Percentiles rank a stretch among this genome's conserved stretches.
phyloP scores from a whole-genome alignment of 2,888 invertebrate species.

The Drosophila kuntzei region DNA sequence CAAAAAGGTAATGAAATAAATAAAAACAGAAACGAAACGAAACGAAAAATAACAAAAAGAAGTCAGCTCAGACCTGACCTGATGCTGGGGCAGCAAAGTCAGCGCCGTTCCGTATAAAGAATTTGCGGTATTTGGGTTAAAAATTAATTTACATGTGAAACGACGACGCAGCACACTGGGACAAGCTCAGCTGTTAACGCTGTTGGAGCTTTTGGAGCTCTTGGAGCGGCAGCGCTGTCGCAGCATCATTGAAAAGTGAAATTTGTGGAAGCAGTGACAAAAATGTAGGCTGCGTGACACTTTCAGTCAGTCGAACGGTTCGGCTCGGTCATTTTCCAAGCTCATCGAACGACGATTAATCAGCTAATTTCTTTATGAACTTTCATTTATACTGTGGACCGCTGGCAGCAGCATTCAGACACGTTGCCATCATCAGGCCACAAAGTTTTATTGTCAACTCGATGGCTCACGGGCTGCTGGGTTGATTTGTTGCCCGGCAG shows the following conservation, averaged over 20 bases:
- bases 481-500: conserved; percentile 13
- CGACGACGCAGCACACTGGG: conserved; percentile 41
- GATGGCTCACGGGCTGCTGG: conserved; percentile 3
- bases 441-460: conserved; percentile 68
- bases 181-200: conserved; percentile 43
- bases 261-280: conserved; percentile 63
- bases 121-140: conserved; percentile 83
- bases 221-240: conserved; percentile 28
- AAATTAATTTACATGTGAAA: conserved; percentile 83
- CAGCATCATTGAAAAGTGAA: conserved; percentile 81
- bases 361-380: conserved; percentile 82
- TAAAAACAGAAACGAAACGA: conserved; percentile 3
- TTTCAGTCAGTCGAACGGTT: conserved; percentile 65
- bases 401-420: conserved; percentile 56
- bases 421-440: conserved; percentile 58
- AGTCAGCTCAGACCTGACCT: conserved; percentile 38
- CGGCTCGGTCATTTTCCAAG: conserved; percentile 75
- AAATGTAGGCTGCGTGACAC: conserved; percentile 81
- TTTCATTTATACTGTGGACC: conserved; percentile 75
- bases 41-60: conserved; percentile 12
- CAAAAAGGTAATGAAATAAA: conserved; percentile 38
- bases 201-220: conserved; percentile 23
- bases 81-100: conserved; percentile 47
- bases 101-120: conserved; percentile 67
- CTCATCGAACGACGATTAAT: conserved; percentile 81